phyloP scores from a whole-genome alignment of 1,140 invertebrate species.

The Drosophila lacertosa region DNA sequence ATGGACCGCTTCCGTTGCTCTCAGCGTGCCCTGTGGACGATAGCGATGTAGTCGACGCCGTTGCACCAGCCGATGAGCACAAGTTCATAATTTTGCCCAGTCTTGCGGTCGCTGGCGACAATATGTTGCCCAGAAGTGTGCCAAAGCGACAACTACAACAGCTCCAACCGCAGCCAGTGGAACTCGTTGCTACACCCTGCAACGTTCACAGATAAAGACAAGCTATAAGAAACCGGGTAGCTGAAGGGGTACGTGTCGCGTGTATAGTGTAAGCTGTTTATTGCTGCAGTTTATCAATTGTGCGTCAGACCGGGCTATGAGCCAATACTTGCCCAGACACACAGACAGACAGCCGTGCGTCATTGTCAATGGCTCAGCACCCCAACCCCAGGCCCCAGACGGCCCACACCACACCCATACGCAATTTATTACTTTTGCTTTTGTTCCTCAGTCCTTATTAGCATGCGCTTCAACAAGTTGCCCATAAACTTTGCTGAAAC shows the following conservation, averaged over 20 bases:
- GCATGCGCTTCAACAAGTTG: slow-evolving; percentile 49
- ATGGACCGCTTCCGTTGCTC: slow-evolving; percentile 53
- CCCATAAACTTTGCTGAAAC: slow-evolving; percentile 60
- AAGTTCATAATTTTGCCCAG: slow-evolving; percentile 84
- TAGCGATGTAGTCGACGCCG: slow-evolving; percentile 78
- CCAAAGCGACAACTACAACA: slow-evolving; percentile 68
- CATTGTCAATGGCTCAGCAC: slow-evolving; percentile 43
- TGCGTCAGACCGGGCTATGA: slow-evolving; percentile 46
- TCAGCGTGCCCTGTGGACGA: slow-evolving; percentile 71
- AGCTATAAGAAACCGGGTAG: neutral
- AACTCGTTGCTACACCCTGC: slow-evolving; percentile 67
- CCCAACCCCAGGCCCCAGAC: neutral
- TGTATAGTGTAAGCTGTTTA: slow-evolving; percentile 39
- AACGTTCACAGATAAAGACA: slow-evolving; percentile 10
- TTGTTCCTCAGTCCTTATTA: slow-evolving; percentile 51
- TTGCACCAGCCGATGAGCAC: slow-evolving; percentile 81
- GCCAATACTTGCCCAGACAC: slow-evolving; percentile 7
- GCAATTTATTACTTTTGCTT: slow-evolving; percentile 55
- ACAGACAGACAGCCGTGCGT: slow-evolving; percentile 38
- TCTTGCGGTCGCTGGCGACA: slow-evolving; percentile 78
- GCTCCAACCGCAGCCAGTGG: slow-evolving; percentile 56
- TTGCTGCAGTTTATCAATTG: slow-evolving; percentile 69
- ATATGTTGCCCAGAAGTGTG: slow-evolving; percentile 79
- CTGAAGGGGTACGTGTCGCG: no score
- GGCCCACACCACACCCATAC: slow-evolving; percentile 1